Percentiles rank a stretch among this genome's conserved stretches.
Evolutionary conservation across 2,113 vertebrate genomes (phyloP).

Genomic region (Laticauda laticaudata): DNA sequence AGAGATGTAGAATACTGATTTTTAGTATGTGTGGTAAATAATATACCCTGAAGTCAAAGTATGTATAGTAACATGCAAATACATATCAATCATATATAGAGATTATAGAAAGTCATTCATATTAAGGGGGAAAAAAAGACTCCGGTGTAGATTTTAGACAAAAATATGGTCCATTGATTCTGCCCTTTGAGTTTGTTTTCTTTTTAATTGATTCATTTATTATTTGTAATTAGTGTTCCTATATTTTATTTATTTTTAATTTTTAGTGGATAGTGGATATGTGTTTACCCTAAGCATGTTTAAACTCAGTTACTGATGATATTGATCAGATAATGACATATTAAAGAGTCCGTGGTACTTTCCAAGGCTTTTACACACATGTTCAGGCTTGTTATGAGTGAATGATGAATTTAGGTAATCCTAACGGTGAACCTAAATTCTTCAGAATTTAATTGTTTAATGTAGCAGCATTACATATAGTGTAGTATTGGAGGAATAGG

Average conservation of each 20-base stretch:
- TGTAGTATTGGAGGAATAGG: conserved; percentile 21
- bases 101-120: neutral
- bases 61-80: neutral
- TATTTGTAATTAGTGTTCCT: neutral
- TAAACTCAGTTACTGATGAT: neutral
- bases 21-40: neutral
- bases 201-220: neutral
- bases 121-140: conserved; percentile 1
- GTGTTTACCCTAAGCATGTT: neutral
- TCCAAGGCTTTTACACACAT: conserved; percentile 8
- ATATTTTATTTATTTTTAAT: neutral
- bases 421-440: neutral
- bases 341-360: conserved; percentile 16
- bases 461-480: neutral
- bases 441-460: neutral
- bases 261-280: neutral
- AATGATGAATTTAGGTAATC: neutral
- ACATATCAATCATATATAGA: neutral
- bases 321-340: conserved; percentile 6
- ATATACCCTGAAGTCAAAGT: conserved; percentile 10
- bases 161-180: neutral
- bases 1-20: neutral
- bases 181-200: neutral
- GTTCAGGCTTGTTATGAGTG: neutral
- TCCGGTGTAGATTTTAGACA: conserved; percentile 7